Base-by-base conservation (phyloP, 1,140 invertebrate genomes). In the Drosophila ironensis region DNA sequence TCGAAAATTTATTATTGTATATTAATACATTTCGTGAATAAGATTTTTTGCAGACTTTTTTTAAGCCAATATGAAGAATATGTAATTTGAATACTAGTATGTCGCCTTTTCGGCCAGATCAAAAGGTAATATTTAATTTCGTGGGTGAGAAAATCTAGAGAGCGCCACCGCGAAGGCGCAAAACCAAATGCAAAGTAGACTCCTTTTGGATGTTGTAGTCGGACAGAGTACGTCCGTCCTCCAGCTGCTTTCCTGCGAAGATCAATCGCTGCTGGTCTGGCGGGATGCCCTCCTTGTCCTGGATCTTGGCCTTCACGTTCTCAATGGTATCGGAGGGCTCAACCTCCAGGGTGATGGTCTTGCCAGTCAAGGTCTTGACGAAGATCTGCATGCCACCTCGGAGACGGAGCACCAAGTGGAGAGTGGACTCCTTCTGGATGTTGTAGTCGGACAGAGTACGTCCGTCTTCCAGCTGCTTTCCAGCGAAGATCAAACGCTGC, bases 201-300 rank as follows among this genome's bases (percentile, higher is more conserved):
- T 95, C 95, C 66, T 96, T 95, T 66, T 96, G 94, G 67, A 96
- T 96, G 72, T 95, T 95, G 17, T n/a, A n/a, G n/a, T n/a, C n/a
- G n/a, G n/a, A n/a, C n/a, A n/a, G n/a, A n/a, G n/a, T n/a, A n/a
- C n/a, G n/a, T n/a, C n/a, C n/a, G n/a, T n/a, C n/a, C n/a, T n/a
- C n/a, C n/a, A n/a, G n/a, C n/a, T n/a, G n/a, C n/a, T n/a, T n/a
- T n/a, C n/a, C n/a, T n/a, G n/a, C n/a, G n/a, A n/a, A n/a, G n/a
- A n/a, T n/a, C n/a, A n/a, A n/a, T n/a, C n/a, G n/a, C n/a, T n/a
- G n/a, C n/a, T n/a, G n/a, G n/a, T n/a, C n/a, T n/a, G n/a, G n/a
- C n/a, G n/a, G n/a, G n/a, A n/a, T n/a, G n/a, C n/a, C n/a, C n/a
- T n/a, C n/a, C n/a, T n/a, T n/a, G n/a, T n/a, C n/a, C n/a, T n/a